Percentiles rank a stretch among this genome's conserved stretches.
Conservation (phyloP, 2,797 vertebrate species). For the Malacoraja senta region DNA sequence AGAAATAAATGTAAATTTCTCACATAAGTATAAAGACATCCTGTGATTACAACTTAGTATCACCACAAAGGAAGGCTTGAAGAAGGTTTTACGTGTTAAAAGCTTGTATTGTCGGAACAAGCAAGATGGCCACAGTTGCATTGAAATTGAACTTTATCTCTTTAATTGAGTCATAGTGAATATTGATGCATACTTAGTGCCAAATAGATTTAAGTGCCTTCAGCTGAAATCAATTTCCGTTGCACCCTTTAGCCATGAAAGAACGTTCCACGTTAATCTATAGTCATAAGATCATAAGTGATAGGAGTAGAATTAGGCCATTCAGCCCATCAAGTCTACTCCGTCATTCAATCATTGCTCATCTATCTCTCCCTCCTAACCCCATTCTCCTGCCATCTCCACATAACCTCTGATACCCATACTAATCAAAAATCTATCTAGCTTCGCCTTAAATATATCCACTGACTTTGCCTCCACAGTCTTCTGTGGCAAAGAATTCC, state of each 20-base stretch:
- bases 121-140: no score
- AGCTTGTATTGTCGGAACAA: background rate
- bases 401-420: no score
- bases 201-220: background rate
- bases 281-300: background rate
- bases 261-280: background rate
- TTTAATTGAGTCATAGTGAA: background rate
- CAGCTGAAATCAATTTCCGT: background rate
- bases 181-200: background rate
- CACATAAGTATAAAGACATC: background rate
- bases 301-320: no score
- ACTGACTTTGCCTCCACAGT: no score
- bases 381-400: no score
- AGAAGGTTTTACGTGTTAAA: no score
- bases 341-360: no score
- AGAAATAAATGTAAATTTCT: background rate
- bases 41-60: background rate
- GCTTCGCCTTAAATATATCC: no score
- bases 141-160: background rate
- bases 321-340: no score
- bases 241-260: background rate
- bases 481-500: no score
- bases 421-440: no score
- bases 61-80: background rate
- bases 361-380: no score